Base-by-base conservation (phyloP, 2,113 vertebrate species). In the Chauna torquata region DNA sequence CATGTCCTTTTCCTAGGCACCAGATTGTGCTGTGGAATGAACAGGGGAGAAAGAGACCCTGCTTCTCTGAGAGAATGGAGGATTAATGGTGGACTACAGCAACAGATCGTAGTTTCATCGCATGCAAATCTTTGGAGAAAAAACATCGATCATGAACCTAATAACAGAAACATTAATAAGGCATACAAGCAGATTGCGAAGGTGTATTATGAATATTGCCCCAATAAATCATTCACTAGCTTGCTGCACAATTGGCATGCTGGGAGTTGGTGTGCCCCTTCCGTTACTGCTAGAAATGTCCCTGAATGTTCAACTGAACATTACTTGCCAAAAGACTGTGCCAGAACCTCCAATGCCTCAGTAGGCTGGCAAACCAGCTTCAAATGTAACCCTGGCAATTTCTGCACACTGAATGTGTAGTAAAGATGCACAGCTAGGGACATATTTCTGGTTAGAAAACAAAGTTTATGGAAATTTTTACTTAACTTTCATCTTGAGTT, bases 61-160 rank as follows among this genome's bases (percentile, higher is more conserved):
- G 40, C 19, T 94, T 24, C 47, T 68, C 59, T 7, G 20, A 65
- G n/a, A n/a, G 22, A 59, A 86, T 3, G 11, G 30, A 75, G 68
- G 61, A 6, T n/a, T 55, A 32, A 34, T 2, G 16, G 8, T 55
- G 20, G n/a, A 34, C 38, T 36, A 5, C 0, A 1, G 71, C 13
- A 81, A 84, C 42, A 78, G 42, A 71, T 49, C 12, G 13, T 13
- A 34, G 32, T 52, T 61, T 34, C 23, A 23, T 42, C 30, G 18
- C 38, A 25, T 16, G 36, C 8, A 89, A 42, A 54, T 3, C 12
- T 57, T 40, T 4, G 1, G 19, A 17, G 22, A 78, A 42, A 68
- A 62, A 42, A 49, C 2, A 3, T 0, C n/a, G 38, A 62, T 50
- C 28, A 3, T 1, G 4, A 55, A 9, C 24, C 20, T 36, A 71